Conservation (phyloP, 2,797 vertebrate species). For the Erethizon dorsatum region DNA sequence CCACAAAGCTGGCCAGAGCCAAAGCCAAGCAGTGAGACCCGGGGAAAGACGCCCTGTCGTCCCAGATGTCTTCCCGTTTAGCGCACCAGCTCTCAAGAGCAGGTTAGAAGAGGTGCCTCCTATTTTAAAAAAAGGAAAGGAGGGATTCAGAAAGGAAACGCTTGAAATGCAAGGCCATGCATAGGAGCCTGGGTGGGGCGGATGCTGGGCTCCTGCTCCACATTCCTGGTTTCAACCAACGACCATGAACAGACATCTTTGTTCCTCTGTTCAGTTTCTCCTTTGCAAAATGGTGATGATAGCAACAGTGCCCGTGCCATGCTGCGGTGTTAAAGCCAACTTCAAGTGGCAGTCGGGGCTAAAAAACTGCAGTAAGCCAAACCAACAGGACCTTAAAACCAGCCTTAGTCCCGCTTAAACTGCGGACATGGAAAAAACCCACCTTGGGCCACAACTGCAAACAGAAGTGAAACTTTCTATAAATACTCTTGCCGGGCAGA, state of each 20-base stretch:
- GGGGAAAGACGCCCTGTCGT: not conserved
- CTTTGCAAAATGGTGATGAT: not conserved
- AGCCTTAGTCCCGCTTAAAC: not conserved
- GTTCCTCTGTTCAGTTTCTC: not conserved
- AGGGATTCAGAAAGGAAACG: not conserved
- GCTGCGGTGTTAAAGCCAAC: not conserved
- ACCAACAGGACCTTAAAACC: not conserved
- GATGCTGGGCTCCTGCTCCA: not conserved
- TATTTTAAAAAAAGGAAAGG: not conserved
- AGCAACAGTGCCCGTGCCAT: not conserved
- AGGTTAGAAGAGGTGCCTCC: not conserved
- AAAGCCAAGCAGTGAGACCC: not conserved
- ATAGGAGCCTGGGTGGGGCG: not conserved
- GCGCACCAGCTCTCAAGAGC: not conserved
- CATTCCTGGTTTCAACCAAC: not conserved
- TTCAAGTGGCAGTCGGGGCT: too few relatives aligned
- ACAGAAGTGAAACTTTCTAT: not conserved
- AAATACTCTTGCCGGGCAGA: not conserved
- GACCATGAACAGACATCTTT: not conserved
- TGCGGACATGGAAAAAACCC: not conserved
- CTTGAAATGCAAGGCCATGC: not conserved
- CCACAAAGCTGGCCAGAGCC: conserved; percentile 34
- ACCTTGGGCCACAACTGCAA: not conserved
- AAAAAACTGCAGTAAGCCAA: not conserved
- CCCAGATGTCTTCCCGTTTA: not conserved